Evolutionary conservation across 2,797 vertebrate genomes (phyloP).

Genomic region (Onychomys arenicola): DNA sequence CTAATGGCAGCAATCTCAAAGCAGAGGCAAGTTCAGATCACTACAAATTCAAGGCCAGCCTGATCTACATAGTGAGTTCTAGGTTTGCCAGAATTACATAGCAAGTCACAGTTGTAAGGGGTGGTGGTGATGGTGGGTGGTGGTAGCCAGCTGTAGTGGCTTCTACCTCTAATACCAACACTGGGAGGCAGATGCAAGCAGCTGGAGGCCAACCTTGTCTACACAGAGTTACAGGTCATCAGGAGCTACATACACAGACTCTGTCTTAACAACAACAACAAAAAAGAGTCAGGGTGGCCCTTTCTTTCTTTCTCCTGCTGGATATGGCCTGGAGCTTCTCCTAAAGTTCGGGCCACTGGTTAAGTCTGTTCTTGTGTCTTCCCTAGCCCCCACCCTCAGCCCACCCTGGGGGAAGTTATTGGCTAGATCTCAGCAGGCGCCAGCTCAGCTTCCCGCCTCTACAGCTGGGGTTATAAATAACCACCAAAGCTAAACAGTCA

Average conservation of each 20-base stretch:
- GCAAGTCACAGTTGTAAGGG: background rate
- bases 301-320: background rate
- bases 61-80: background rate
- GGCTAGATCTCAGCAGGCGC: constrained; percentile 71
- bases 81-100: background rate
- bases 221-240: background rate
- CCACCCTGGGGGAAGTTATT: constrained; percentile 63
- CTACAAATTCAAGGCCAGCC: background rate
- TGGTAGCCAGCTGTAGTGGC: background rate
- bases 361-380: constrained; percentile 51
- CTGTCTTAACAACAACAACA: background rate
- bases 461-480: constrained; percentile 81
- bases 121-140: background rate
- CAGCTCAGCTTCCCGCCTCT: constrained; percentile 70
- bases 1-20: background rate
- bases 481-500: constrained; percentile 77
- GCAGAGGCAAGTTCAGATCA: background rate
- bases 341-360: constrained; percentile 38
- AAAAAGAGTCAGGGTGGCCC: background rate
- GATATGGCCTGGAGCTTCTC: constrained; percentile 29
- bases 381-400: background rate
- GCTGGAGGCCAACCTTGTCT: background rate
- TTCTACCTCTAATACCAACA: background rate
- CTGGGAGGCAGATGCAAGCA: background rate
- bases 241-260: background rate